Conservation (phyloP, 2,113 vertebrate species). For the Scolopax mira region DNA sequence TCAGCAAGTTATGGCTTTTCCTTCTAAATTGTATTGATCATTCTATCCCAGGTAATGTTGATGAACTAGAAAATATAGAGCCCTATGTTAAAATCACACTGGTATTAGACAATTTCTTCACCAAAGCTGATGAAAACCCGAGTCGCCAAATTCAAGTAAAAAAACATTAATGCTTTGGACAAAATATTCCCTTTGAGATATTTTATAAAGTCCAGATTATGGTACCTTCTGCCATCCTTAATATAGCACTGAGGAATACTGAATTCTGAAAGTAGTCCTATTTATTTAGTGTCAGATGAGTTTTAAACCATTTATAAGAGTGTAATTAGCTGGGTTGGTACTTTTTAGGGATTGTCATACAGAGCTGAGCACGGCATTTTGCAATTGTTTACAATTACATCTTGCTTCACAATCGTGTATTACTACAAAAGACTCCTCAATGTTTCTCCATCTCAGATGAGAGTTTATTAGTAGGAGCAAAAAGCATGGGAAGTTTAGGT, state of each 20-base stretch:
- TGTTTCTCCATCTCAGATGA: not conserved
- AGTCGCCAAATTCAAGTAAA: not conserved
- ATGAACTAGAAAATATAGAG: not conserved
- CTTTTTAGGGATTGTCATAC: not conserved
- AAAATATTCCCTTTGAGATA: not conserved
- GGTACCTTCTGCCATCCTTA: not conserved
- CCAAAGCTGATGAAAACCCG: not conserved
- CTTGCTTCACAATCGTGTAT: not conserved
- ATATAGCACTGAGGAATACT: not conserved
- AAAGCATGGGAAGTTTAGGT: not conserved
- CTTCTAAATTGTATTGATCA: not conserved
- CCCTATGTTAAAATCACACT: not conserved
- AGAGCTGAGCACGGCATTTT: not conserved
- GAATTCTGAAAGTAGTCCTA: not conserved
- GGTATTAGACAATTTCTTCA: not conserved
- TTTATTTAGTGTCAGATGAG: not conserved
- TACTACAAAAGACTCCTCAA: not conserved
- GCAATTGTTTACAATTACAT: not conserved
- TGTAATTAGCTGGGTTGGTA: not conserved
- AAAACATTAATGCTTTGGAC: not conserved
- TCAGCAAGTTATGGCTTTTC: not conserved
- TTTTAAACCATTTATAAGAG: not conserved
- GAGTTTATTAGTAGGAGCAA: slow-evolving; percentile 16
- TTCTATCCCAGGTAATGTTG: not conserved
- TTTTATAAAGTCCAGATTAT: not conserved